Evolutionary conservation across 1,140 invertebrate genomes (phyloP).

Genomic region (Saxidomus purpurata): DNA sequence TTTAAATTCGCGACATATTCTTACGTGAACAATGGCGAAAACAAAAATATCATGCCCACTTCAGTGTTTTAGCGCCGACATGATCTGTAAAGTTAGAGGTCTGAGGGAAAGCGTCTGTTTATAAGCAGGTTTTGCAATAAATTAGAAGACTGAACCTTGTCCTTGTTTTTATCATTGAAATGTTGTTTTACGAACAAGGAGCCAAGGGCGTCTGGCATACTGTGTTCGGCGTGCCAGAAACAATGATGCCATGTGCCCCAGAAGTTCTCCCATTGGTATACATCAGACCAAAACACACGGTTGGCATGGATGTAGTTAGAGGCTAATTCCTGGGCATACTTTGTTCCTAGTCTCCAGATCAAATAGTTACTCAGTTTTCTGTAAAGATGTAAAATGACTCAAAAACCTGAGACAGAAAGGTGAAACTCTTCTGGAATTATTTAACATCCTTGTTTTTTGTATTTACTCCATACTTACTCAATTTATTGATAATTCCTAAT

Average conservation of each 20-base stretch:
- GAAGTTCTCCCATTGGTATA: slow-evolving; percentile 87
- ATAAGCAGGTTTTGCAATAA: background rate
- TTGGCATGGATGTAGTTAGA: slow-evolving; percentile 87
- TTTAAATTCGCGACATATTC: too few species aligned
- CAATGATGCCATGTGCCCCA: slow-evolving; percentile 89
- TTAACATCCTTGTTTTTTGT: too few species aligned
- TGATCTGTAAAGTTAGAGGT: too few species aligned
- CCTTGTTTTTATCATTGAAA: slow-evolving; percentile 79
- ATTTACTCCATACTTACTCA: too few species aligned
- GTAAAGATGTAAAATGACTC: background rate
- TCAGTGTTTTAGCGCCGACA: too few species aligned
- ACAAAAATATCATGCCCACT: too few species aligned
- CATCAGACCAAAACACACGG: slow-evolving; percentile 87
- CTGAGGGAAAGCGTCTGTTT: background rate
- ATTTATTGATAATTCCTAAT: too few species aligned
- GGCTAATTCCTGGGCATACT: slow-evolving; percentile 89
- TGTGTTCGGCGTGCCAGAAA: slow-evolving; percentile 86
- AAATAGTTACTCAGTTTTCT: slow-evolving; percentile 90
- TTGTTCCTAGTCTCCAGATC: slow-evolving; percentile 88
- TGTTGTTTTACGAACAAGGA: slow-evolving; percentile 87
- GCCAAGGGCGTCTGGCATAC: slow-evolving; percentile 88
- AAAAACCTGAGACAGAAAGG: too few species aligned
- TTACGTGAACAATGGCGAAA: too few species aligned
- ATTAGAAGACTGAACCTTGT: slow-evolving; percentile 77
- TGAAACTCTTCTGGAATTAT: too few species aligned